Conservation (phyloP, 92 coral and sea anemone genomes). For the Diadumene lineata region DNA sequence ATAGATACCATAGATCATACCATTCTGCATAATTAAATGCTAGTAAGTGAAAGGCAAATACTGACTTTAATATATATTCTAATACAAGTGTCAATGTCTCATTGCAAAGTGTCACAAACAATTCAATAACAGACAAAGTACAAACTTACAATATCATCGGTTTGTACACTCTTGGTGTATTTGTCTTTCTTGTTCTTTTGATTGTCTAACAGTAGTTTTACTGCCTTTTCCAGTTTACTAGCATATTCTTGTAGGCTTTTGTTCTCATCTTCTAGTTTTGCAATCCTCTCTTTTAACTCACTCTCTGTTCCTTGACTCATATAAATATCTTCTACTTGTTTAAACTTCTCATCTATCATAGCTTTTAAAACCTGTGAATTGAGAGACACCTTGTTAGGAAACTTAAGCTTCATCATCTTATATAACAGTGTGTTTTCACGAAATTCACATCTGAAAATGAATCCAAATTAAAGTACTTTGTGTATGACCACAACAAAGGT, state of each 20-base stretch:
- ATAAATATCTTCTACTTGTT: slow-evolving; percentile 63
- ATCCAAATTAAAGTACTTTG: no score
- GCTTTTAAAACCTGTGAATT: slow-evolving; percentile 58
- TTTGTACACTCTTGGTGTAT: slow-evolving; percentile 12
- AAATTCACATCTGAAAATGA: no score
- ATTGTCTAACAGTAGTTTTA: slow-evolving; percentile 50
- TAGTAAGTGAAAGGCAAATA: no score
- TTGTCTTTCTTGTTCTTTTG: slow-evolving; percentile 54
- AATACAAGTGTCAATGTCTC: no score
- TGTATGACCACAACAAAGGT: no score
- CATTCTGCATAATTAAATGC: no score
- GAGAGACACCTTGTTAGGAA: neutral
- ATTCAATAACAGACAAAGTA: no score
- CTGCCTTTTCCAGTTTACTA: slow-evolving; percentile 64
- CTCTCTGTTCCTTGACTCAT: slow-evolving; percentile 42
- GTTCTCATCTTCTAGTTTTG: slow-evolving; percentile 77
- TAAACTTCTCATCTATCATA: slow-evolving; percentile 78
- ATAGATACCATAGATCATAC: no score
- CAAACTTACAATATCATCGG: slow-evolving; percentile 29
- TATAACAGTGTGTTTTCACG: no score
- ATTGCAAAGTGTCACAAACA: no score
- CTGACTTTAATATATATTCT: no score
- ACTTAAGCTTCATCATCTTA: no score
- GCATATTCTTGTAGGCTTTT: slow-evolving; percentile 67
- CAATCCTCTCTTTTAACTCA: slow-evolving; percentile 52